Percentiles rank a stretch among this genome's conserved stretches.
Conservation (phyloP, 2,888 invertebrate species). For the Nomada goodeniana region DNA sequence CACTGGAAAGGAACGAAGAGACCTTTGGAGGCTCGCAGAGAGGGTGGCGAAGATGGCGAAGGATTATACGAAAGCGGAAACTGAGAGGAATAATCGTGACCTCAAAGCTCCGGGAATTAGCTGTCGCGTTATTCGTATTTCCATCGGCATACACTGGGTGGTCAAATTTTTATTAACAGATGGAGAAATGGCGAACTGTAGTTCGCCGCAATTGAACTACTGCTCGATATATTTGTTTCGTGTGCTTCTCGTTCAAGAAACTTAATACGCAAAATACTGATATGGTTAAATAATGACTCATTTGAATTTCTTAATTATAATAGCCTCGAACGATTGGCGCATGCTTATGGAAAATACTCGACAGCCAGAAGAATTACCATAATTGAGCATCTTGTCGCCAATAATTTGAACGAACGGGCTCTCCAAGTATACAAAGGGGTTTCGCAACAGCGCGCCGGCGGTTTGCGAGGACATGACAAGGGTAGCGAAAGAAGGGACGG, state of each 20-base stretch:
- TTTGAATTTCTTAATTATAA: too few species aligned
- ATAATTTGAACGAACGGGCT: background rate
- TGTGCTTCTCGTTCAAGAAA: too few species aligned
- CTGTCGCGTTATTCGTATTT: constrained; percentile 1
- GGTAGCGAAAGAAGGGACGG: constrained; percentile 35
- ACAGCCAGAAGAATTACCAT: background rate
- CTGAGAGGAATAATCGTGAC: constrained; percentile 50
- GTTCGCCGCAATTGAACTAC: too few species aligned
- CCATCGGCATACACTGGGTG: too few species aligned
- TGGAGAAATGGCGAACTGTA: too few species aligned
- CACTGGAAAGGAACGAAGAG: constrained; percentile 64
- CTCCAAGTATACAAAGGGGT: constrained; percentile 1
- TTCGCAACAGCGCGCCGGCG: constrained; percentile 13
- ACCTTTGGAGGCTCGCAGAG: constrained; percentile 60
- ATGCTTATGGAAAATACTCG: background rate
- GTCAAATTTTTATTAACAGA: too few species aligned
- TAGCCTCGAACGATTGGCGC: too few species aligned
- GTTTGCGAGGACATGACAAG: constrained; percentile 10
- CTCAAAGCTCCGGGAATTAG: constrained; percentile 20
- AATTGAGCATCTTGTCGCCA: background rate
- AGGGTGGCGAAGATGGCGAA: constrained; percentile 45
- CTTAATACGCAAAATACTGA: too few species aligned
- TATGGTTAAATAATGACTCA: too few species aligned
- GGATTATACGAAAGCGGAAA: constrained; percentile 58
- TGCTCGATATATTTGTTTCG: too few species aligned